Evolutionary conservation across 2,888 invertebrate genomes (phyloP), one percentile per base, ranked within the genome.

Genomic region (Lithophane socia): DNA sequence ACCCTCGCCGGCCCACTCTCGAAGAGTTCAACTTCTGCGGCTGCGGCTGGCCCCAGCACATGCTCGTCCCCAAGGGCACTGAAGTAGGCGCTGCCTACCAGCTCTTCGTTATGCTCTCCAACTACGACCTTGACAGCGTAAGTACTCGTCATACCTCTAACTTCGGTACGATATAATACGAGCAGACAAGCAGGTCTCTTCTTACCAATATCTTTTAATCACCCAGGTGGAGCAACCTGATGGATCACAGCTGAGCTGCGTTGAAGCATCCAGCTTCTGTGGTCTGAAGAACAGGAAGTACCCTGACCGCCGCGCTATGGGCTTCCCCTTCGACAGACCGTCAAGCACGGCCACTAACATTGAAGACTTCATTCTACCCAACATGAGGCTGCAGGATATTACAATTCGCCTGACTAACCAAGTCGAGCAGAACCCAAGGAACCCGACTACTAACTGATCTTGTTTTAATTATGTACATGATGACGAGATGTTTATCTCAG

Each of bases 281-380:
- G 99, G 99, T 2, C 95, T 98, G 29, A 97, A 97, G 74, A 98
- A 98, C 94, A 97, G 97, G 75, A 96, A 97, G 88, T 99, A 98
- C 93, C 99, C 99, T 0, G 99, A 99, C 94, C 97, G 97, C 58
- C 97, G 98, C 75, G 93, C 98, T 10, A 99, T 99, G 99, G 99
- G 99, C 66, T 99, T 97, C 96, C 99, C 99, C 18, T 98, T 98
- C 97, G 98, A 98, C 93, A 95, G 98, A 37, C 97, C 97, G 21
- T 96, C 97, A 2, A 90, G 92, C 79, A 97, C 97, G 1, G 97
- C 97, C 49, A 94, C 97, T 84, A 97, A 94, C 76, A 94, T 98
- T 68, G 94, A 97, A 56, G 97, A 97, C 90, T 98, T 98, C 92
- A 93, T 97, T n/a, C 97, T 98, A 3, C 95, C 97, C 1, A 98